Conservation (phyloP, 2,113 vertebrate genomes). For the Glaucidium brasilianum region DNA sequence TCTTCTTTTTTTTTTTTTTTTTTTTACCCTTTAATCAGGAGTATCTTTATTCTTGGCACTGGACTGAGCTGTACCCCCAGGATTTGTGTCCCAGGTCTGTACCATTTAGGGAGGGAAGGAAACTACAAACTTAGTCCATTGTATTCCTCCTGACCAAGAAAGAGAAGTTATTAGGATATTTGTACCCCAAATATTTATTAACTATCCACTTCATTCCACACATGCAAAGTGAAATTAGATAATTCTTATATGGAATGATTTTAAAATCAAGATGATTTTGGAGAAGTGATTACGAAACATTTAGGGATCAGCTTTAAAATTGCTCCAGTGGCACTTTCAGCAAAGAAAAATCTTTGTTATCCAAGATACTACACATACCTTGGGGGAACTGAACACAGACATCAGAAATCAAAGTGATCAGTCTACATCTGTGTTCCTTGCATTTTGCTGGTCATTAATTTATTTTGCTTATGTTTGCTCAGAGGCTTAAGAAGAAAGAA, state of each 20-base stretch:
- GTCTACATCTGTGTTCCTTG: background rate
- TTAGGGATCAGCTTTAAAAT: background rate
- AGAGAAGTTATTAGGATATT: background rate
- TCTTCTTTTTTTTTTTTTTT: accelerated
- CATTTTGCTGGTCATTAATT: background rate
- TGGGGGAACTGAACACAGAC: background rate
- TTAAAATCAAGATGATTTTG: background rate
- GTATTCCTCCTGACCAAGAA: background rate
- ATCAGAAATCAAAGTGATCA: background rate
- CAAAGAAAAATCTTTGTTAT: background rate
- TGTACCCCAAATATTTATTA: background rate
- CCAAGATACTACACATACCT: background rate
- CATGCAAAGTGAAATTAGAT: background rate
- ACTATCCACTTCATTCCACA: background rate
- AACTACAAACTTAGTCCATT: background rate
- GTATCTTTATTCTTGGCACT: background rate
- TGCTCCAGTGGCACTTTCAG: background rate
- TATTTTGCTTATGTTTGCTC: background rate
- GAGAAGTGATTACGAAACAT: background rate
- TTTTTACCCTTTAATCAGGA: background rate
- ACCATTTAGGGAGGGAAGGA: background rate
- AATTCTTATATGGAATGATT: background rate
- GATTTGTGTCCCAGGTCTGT: background rate
- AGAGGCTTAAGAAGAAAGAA: background rate
- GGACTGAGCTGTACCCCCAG: background rate